A percentile compares a stretch with the other conserved stretches of the same genome.
These are phyloP conservation scores for Pseudonaja textilis DNA, from an alignment of 2,113 vertebrate species.

Conservation along the genomic window DNA sequence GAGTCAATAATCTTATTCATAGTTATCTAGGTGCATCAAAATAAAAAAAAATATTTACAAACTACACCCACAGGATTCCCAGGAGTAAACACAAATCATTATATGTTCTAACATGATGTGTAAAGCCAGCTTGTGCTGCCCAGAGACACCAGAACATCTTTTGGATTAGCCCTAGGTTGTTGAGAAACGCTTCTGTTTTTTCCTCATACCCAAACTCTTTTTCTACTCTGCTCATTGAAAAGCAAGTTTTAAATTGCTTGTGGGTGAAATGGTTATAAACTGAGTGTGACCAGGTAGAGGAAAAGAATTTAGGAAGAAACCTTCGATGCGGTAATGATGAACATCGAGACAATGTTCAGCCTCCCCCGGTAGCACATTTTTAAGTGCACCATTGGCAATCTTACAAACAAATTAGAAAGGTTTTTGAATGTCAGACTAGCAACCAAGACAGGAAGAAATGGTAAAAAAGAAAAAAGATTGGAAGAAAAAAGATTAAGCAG, in stretches of 20 bases:
- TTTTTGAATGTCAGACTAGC: not conserved
- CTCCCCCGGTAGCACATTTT: not conserved
- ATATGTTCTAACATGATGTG: not conserved
- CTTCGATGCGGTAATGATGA: not conserved
- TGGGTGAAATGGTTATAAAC: not conserved
- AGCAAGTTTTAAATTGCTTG: not conserved
- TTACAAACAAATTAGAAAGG: not conserved
- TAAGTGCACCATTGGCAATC: not conserved
- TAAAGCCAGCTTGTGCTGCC: not conserved
- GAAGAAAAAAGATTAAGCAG: not conserved
- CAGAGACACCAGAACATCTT: not conserved
- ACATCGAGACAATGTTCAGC: not conserved
- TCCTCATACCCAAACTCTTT: not conserved
- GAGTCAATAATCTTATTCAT: not conserved
- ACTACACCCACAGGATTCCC: not conserved
- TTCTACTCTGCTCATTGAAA: not conserved
- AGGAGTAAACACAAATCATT: not conserved
- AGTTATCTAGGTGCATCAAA: not conserved
- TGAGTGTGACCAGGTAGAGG: not conserved
- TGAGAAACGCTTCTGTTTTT: not conserved
- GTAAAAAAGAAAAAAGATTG: not conserved
- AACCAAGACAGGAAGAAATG: not conserved
- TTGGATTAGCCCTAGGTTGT: not conserved
- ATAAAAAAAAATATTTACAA: not conserved
- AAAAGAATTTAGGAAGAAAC: not conserved